These are phyloP conservation scores for Sialia sialis DNA, from an alignment of 2,113 vertebrate genomes.

Conservation along the genomic window DNA sequence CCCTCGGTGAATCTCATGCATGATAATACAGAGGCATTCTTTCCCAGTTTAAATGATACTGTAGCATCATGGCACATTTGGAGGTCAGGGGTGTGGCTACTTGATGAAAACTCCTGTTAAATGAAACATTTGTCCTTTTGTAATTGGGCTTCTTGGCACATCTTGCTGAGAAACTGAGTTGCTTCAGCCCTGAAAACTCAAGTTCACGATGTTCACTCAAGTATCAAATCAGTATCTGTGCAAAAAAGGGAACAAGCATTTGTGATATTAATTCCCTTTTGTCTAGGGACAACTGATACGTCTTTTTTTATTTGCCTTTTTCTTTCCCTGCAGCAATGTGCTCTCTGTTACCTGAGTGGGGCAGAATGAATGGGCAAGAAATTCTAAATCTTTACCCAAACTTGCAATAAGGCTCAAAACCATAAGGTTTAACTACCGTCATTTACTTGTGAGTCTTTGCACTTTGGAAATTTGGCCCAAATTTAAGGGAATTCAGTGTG, in stretches of 20 bases:
- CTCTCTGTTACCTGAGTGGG: neutral
- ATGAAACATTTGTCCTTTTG: slow-evolving; percentile 42
- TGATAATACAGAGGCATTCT: neutral
- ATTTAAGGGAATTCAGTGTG: neutral
- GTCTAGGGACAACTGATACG: neutral
- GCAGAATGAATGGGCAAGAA: neutral
- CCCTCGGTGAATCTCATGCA: neutral
- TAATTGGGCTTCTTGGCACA: slow-evolving; percentile 1
- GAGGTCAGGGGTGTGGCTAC: slow-evolving; percentile 14
- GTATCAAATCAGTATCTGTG: neutral
- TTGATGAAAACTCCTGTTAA: neutral
- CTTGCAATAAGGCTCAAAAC: neutral
- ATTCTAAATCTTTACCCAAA: neutral
- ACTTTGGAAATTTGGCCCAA: neutral
- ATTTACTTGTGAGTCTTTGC: neutral
- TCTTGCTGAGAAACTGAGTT: neutral
- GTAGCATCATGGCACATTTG: neutral
- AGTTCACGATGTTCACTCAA: neutral
- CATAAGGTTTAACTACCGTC: neutral
- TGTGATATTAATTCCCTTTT: neutral
- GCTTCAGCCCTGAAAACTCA: slow-evolving; percentile 25
- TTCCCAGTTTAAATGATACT: slow-evolving; percentile 23
- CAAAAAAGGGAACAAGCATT: neutral
- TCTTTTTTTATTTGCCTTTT: neutral
- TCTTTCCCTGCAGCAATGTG: neutral